Evolutionary conservation across 2,888 invertebrate species (phyloP).

Genomic region (Mimumesa dahlbomi): DNA sequence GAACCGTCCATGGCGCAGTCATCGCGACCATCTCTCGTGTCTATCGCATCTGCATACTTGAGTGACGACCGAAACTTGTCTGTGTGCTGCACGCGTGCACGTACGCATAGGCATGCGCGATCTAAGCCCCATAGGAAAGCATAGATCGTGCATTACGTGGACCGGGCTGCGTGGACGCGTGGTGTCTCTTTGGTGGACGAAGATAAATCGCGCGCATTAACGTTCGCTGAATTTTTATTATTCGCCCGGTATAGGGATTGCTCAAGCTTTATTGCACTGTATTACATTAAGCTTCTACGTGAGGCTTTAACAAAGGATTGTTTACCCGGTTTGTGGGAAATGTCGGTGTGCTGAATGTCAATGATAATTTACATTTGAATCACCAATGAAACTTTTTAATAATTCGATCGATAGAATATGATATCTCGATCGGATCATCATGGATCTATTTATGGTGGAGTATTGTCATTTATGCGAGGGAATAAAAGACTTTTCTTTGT

Average conservation of each 20-base stretch:
- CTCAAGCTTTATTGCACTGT: no score
- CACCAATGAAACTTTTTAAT: no score
- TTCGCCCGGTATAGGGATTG: no score
- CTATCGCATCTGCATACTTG: constrained; percentile 75
- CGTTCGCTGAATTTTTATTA: background rate
- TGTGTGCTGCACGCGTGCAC: constrained; percentile 47
- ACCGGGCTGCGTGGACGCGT: constrained; percentile 14
- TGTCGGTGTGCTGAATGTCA: no score
- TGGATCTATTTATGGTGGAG: no score
- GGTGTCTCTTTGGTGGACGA: constrained; percentile 21
- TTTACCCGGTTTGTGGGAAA: no score
- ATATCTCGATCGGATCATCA: no score
- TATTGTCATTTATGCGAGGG: background rate
- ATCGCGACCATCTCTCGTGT: constrained; percentile 77
- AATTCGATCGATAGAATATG: no score
- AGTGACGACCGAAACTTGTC: constrained; percentile 54
- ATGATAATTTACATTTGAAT: no score
- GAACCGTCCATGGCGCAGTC: constrained; percentile 78
- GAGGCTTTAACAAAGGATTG: no score
- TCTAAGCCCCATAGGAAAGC: constrained; percentile 35
- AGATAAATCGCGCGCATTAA: constrained; percentile 15
- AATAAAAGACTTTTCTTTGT: background rate
- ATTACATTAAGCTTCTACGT: no score
- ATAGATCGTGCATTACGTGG: constrained; percentile 37
- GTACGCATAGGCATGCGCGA: constrained; percentile 44